A percentile compares a stretch with the other conserved stretches of the same genome.
Conservation (phyloP, 2,888 invertebrate genomes). For the Drosophila siamana region DNA sequence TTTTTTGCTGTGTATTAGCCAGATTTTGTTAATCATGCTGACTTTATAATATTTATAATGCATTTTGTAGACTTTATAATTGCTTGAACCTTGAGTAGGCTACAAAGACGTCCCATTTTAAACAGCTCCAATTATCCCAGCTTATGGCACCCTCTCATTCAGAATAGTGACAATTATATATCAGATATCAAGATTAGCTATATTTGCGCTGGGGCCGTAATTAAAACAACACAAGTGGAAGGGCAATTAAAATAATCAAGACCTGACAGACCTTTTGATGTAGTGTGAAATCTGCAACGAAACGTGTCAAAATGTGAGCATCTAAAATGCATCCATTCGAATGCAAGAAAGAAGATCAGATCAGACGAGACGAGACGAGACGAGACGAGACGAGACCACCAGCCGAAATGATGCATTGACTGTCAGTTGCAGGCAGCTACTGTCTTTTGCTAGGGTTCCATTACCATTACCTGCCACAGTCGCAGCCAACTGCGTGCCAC, state of each 20-base stretch:
- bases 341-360: too few species aligned
- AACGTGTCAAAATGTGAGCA: slow-evolving; percentile 72
- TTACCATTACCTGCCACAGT: slow-evolving; percentile 48
- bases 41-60: too few species aligned
- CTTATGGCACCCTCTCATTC: slow-evolving; percentile 17
- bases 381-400: slow-evolving; percentile 57
- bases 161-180: slow-evolving; percentile 24
- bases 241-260: slow-evolving; percentile 75
- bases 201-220: slow-evolving; percentile 36
- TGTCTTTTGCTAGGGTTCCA: slow-evolving; percentile 58
- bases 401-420: slow-evolving; percentile 79
- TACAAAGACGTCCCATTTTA: background rate
- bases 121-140: slow-evolving; percentile 37
- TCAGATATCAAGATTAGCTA: slow-evolving; percentile 31
- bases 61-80: background rate
- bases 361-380: slow-evolving; percentile 10
- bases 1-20: background rate
- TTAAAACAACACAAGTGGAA: slow-evolving; percentile 56
- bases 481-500: background rate
- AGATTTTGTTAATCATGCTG: background rate
- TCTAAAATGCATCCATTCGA: slow-evolving; percentile 1
- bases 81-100: background rate
- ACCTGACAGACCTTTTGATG: slow-evolving; percentile 52
- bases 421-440: slow-evolving; percentile 70
- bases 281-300: slow-evolving; percentile 73